phyloP scores from a whole-genome alignment of 2,888 invertebrate genomes.

The Hololepta plana region DNA sequence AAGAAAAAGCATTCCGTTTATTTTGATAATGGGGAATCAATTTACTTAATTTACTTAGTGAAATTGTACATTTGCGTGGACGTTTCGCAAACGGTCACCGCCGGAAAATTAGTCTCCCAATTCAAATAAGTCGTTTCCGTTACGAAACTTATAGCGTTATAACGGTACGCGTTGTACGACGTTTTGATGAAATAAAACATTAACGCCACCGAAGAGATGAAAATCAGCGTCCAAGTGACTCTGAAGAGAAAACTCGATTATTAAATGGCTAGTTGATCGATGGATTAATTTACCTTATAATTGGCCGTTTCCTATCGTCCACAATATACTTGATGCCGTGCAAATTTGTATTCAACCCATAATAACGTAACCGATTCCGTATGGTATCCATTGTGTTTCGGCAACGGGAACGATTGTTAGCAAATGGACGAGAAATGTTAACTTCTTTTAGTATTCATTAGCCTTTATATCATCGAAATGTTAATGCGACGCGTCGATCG shows the following conservation, averaged over 20 bases:
- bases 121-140: conserved; percentile 38
- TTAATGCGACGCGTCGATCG: too few species aligned
- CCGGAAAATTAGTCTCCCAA: conserved; percentile 44
- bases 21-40: too few species aligned
- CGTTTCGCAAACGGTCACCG: conserved; percentile 39
- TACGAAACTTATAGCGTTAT: conserved; percentile 29
- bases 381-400: conserved; percentile 1
- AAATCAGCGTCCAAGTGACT: conserved; percentile 33
- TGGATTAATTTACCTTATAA: conserved; percentile 15
- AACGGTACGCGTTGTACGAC: conserved; percentile 33
- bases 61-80: too few species aligned
- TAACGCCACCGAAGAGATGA: conserved; percentile 28
- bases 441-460: too few species aligned
- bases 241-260: conserved; percentile 20
- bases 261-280: not conserved
- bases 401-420: too few species aligned
- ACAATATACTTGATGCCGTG: conserved; percentile 22
- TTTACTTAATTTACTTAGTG: too few species aligned
- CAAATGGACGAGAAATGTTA: too few species aligned
- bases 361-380: conserved; percentile 11
- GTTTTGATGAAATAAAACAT: conserved; percentile 29
- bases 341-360: conserved; percentile 18
- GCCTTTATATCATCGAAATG: too few species aligned
- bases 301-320: conserved; percentile 14
- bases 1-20: conserved; percentile 7